Evolutionary conservation across 2,888 invertebrate species (phyloP).

Genomic region (Hydroisotoma schaefferi): DNA sequence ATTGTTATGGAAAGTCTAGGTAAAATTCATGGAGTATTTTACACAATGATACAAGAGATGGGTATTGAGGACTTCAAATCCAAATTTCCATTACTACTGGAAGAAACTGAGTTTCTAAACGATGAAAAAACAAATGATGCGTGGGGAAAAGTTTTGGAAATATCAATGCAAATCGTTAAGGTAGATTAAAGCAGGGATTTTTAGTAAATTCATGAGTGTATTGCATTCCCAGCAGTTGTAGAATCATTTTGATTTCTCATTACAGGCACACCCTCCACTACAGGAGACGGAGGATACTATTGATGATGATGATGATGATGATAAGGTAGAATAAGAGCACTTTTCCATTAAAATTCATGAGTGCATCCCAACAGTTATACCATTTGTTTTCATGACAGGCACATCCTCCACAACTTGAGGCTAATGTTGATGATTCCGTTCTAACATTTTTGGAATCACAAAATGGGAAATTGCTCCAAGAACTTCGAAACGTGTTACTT

Average conservation of each 20-base stretch:
- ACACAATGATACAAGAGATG: slow-evolving; percentile 10
- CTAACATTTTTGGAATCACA: slow-evolving; percentile 4
- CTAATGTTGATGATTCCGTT: background rate
- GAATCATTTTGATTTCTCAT: too few relatives aligned
- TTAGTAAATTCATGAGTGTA: background rate
- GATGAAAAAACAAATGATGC: background rate
- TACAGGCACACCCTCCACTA: too few relatives aligned
- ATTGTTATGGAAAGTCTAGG: slow-evolving; percentile 10
- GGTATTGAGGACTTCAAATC: slow-evolving; percentile 3
- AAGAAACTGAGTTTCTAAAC: slow-evolving; percentile 4
- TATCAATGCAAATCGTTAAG: slow-evolving; percentile 6
- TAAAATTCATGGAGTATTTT: slow-evolving; percentile 10
- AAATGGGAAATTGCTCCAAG: background rate
- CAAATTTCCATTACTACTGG: slow-evolving; percentile 8
- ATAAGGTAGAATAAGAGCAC: too few relatives aligned
- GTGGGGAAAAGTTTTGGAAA: slow-evolving; percentile 1
- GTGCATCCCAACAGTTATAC: too few relatives aligned
- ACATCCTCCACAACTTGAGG: background rate
- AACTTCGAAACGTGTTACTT: background rate
- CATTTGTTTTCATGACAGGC: background rate
- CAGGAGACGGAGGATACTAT: too few relatives aligned
- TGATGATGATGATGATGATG: too few relatives aligned
- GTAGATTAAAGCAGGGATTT: slow-evolving; percentile 1
- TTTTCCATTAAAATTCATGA: too few relatives aligned
- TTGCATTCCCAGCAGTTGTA: too few relatives aligned